These are phyloP conservation scores for Gambusia yucatana DNA, from an alignment of 2,797 vertebrate genomes.

Conservation along the genomic window DNA sequence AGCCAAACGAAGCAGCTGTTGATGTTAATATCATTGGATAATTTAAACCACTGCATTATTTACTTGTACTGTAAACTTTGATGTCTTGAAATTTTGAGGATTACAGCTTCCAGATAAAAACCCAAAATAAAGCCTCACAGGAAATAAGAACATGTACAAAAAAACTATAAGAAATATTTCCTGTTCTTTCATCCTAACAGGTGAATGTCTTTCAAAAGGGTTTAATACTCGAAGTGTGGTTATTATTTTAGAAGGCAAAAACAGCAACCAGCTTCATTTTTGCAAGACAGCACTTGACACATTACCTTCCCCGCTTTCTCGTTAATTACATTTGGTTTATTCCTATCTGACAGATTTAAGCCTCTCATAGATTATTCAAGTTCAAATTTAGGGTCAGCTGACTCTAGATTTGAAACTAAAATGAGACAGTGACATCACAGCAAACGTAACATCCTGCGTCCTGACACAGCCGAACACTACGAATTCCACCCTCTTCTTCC, in stretches of 20 bases:
- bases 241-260: background rate
- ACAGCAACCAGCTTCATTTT: background rate
- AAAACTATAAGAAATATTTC: too few relatives aligned
- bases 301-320: background rate
- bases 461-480: background rate
- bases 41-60: too few relatives aligned
- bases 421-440: background rate
- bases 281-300: background rate
- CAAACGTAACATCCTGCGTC: background rate
- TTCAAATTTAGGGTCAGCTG: background rate
- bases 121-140: background rate
- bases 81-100: background rate
- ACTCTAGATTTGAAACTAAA: background rate
- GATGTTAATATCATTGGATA: too few relatives aligned
- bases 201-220: background rate
- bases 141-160: background rate
- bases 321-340: background rate
- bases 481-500: background rate
- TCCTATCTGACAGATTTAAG: background rate
- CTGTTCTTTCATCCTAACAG: background rate
- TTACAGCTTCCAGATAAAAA: background rate
- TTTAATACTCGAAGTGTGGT: background rate
- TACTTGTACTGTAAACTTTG: background rate
- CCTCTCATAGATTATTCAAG: background rate
- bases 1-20: too few relatives aligned